These are phyloP conservation scores for Oryzias sinensis DNA, from an alignment of 2,797 vertebrate genomes.

Conservation along the genomic window DNA sequence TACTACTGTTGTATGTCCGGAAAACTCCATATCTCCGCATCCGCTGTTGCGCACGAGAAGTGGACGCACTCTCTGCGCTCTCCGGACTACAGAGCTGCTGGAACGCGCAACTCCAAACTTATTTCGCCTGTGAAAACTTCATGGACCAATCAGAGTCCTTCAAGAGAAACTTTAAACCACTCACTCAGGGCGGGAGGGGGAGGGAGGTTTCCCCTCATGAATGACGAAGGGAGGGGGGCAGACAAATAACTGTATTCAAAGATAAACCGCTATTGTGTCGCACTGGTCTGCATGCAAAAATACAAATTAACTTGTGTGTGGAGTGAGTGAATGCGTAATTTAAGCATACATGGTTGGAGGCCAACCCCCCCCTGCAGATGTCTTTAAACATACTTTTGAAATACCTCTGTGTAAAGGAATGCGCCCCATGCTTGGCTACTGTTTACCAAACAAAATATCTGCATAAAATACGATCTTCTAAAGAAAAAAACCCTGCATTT, in stretches of 20 bases:
- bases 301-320: slow-evolving; percentile 6
- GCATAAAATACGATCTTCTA: no score
- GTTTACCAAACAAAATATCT: no score
- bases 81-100: slow-evolving; percentile 24
- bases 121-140: slow-evolving; percentile 58
- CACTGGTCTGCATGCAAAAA: slow-evolving; percentile 25
- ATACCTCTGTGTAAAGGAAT: not conserved
- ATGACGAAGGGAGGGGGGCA: not conserved
- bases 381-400: not conserved
- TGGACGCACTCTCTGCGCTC: slow-evolving; percentile 7
- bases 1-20: slow-evolving; percentile 7
- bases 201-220: slow-evolving; percentile 44
- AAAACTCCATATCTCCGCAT: slow-evolving; percentile 54
- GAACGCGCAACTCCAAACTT: slow-evolving; percentile 44
- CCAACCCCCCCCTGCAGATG: not conserved
- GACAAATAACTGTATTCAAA: slow-evolving; percentile 33
- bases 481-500: no score
- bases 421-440: no score
- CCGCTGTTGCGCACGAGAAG: slow-evolving; percentile 36
- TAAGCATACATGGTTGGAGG: not conserved
- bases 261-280: slow-evolving; percentile 42
- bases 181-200: slow-evolving; percentile 47
- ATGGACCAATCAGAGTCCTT: slow-evolving; percentile 64
- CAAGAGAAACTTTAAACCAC: slow-evolving; percentile 77
- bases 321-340: not conserved